phyloP scores from a whole-genome alignment of 2,797 vertebrate genomes.

The Coregonus sp. region DNA sequence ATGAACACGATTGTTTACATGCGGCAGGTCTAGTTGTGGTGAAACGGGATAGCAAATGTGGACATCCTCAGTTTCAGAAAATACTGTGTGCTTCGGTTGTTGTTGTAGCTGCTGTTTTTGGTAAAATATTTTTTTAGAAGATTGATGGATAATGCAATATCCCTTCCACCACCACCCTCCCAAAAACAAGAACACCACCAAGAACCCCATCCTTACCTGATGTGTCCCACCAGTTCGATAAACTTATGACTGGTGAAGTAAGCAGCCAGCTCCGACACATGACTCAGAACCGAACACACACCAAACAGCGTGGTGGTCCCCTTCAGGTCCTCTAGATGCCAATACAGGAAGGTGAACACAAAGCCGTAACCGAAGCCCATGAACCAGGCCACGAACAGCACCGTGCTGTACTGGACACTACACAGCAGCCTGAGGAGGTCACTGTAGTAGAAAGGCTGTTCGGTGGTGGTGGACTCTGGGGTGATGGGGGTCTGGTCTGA shows the following conservation, averaged over 20 bases:
- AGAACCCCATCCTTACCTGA: conserved; percentile 80
- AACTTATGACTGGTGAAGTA: conserved; percentile 98
- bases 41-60: not conserved
- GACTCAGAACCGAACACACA: conserved; percentile 92
- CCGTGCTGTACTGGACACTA: conserved; percentile 90
- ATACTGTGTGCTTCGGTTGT: too few species aligned
- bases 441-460: conserved; percentile 62
- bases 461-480: rapidly evolving
- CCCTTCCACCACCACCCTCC: not conserved
- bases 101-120: too few species aligned
- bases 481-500: conserved; percentile 61
- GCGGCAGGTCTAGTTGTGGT: too few species aligned
- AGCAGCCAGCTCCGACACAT: conserved; percentile 89
- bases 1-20: conserved; percentile 42
- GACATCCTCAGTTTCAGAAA: not conserved
- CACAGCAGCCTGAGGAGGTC: conserved; percentile 87
- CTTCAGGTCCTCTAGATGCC: conserved; percentile 93
- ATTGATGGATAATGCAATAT: not conserved
- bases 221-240: conserved; percentile 94
- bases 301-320: conserved; percentile 96
- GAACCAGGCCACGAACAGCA: conserved; percentile 97
- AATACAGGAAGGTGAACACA: conserved; percentile 97
- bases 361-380: conserved; percentile 99
- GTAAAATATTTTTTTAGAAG: not conserved
- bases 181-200: not conserved